Evolutionary conservation across 1,140 invertebrate species (phyloP).

Genomic region (Dermatophagoides farinae): DNA sequence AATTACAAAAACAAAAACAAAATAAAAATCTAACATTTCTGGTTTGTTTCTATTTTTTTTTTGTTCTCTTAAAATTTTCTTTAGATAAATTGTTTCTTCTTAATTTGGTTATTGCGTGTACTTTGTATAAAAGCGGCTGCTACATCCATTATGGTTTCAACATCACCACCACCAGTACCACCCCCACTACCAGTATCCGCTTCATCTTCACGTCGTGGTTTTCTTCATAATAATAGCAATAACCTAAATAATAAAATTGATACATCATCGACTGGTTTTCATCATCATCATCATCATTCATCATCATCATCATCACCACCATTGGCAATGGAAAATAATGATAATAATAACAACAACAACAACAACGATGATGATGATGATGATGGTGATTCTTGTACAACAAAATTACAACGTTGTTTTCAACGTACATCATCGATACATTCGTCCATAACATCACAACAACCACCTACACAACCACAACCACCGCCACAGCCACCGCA

Average conservation of each 20-base stretch:
- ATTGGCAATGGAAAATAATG: background rate
- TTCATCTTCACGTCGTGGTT: background rate
- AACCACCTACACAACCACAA: background rate
- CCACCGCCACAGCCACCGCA: background rate
- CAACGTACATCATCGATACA: background rate
- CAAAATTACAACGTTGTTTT: background rate
- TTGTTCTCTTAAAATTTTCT: background rate
- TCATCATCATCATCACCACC: background rate
- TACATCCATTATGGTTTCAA: background rate
- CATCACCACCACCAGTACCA: background rate
- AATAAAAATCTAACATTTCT: too few species aligned
- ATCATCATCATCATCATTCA: background rate
- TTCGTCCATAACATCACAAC: background rate
- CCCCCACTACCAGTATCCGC: background rate
- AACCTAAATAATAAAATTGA: background rate
- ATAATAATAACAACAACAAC: too few species aligned
- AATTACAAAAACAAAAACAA: too few species aligned
- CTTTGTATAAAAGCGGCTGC: conserved; percentile 10
- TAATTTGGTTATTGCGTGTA: conserved; percentile 8
- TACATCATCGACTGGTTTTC: background rate
- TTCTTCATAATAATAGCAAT: background rate
- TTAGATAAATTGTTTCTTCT: conserved; percentile 13
- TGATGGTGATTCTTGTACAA: background rate
- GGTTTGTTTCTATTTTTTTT: too few species aligned
- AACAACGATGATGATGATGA: too few species aligned